Evolutionary conservation across 2,113 vertebrate species (phyloP).

Genomic region (Megaleporinus macrocephalus): DNA sequence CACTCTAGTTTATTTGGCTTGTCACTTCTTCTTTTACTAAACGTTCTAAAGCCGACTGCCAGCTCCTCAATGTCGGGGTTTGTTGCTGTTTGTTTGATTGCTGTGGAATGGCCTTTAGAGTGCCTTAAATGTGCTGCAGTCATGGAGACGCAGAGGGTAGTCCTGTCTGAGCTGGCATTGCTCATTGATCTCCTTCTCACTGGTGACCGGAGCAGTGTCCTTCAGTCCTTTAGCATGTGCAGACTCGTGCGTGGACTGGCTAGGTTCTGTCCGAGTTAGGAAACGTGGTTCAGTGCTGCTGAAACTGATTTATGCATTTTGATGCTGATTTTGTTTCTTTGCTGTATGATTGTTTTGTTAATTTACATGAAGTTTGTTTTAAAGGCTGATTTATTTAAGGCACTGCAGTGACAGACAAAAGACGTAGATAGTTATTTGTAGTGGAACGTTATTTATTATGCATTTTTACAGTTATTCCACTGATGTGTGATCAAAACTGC

Average conservation of each 20-base stretch:
- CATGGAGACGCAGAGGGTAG: background rate
- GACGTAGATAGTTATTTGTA: too few relatives aligned
- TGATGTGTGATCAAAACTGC: too few relatives aligned
- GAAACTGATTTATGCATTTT: background rate
- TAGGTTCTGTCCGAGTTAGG: background rate
- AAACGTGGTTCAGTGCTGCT: background rate
- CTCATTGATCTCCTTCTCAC: background rate
- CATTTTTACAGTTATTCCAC: too few relatives aligned
- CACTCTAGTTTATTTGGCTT: constrained; percentile 25
- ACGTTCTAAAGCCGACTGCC: constrained; percentile 3
- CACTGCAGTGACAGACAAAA: too few relatives aligned
- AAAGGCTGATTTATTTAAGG: too few relatives aligned
- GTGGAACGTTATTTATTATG: too few relatives aligned
- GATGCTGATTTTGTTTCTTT: background rate
- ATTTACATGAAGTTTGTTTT: too few relatives aligned
- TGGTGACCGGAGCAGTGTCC: background rate
- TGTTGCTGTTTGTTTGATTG: background rate
- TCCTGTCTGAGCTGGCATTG: background rate
- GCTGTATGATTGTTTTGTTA: too few relatives aligned
- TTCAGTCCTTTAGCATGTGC: background rate
- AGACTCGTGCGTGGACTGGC: background rate
- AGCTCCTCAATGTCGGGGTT: background rate
- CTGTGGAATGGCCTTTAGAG: background rate
- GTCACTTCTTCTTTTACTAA: background rate
- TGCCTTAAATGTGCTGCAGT: background rate